These are phyloP conservation scores for Lacerta agilis DNA, from an alignment of 2,797 vertebrate species.

Conservation along the genomic window DNA sequence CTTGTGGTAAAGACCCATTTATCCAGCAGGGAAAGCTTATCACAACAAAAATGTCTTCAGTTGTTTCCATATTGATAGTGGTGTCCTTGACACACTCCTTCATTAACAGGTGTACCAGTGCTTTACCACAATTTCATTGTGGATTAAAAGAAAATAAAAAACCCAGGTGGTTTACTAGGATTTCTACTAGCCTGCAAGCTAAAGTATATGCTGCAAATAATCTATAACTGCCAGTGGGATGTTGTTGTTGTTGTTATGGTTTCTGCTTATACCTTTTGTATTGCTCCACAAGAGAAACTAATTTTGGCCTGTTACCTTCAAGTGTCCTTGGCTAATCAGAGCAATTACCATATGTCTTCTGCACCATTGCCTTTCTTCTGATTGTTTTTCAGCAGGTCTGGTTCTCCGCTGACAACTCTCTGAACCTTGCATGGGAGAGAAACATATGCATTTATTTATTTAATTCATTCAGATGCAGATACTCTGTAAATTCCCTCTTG, in stretches of 20 bases:
- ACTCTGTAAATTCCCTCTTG: neutral
- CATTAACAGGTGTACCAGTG: neutral
- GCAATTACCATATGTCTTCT: neutral
- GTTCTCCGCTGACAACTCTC: neutral
- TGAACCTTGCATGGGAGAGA: neutral
- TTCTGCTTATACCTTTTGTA: neutral
- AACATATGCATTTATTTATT: conserved; percentile 4
- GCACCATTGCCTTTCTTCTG: neutral
- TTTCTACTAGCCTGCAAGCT: neutral
- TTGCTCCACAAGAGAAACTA: neutral
- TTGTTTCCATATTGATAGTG: too few relatives aligned
- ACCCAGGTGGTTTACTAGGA: neutral
- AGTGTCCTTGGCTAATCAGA: neutral
- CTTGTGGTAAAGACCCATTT: too few relatives aligned
- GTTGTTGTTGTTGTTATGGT: neutral
- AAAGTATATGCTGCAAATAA: neutral
- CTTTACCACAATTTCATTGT: conserved; percentile 1
- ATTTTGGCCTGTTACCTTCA: neutral
- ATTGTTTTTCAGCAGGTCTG: neutral
- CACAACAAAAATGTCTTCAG: too few relatives aligned
- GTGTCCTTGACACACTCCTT: neutral
- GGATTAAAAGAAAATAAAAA: neutral
- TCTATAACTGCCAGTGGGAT: neutral
- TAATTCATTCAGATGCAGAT: neutral
- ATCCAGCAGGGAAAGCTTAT: too few relatives aligned